phyloP scores from a whole-genome alignment of 2,113 vertebrate genomes.

The Scomber japonicus region DNA sequence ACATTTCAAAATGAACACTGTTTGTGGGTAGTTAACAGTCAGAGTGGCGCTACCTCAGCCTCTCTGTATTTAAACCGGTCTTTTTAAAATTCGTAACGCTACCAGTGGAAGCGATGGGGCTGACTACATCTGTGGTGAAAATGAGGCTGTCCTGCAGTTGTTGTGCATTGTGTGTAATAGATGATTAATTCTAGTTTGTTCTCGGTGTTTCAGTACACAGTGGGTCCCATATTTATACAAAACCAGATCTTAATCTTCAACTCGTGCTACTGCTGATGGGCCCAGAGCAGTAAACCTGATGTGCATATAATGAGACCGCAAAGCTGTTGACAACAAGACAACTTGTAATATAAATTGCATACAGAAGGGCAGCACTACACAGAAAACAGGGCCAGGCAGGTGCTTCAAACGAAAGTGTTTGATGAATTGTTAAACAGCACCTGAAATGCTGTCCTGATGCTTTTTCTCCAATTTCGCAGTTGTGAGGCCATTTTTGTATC shows the following conservation, averaged over 20 bases:
- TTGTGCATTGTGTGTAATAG: slow-evolving; percentile 2
- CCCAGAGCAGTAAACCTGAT: neutral
- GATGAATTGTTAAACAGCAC: too few species aligned
- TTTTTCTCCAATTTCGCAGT: too few species aligned
- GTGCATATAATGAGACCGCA: slow-evolving; percentile 18
- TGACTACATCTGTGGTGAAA: neutral
- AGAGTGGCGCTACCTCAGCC: neutral
- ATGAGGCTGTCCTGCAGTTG: slow-evolving; percentile 2
- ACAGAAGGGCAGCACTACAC: neutral
- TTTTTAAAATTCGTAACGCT: neutral
- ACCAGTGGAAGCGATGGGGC: neutral
- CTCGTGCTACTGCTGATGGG: neutral
- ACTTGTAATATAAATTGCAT: neutral
- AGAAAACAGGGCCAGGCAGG: neutral
- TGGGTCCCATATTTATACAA: slow-evolving; percentile 12
- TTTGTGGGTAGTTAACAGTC: neutral
- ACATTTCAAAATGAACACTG: neutral
- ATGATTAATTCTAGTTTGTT: slow-evolving; percentile 25
- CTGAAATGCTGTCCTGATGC: too few species aligned
- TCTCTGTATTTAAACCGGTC: slow-evolving; percentile 4
- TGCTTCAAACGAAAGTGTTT: too few species aligned
- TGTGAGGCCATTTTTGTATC: too few species aligned
- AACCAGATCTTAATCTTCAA: slow-evolving; percentile 23
- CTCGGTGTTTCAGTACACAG: neutral
- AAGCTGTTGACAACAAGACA: slow-evolving; percentile 14